Base-by-base conservation (phyloP, 2,888 invertebrate genomes). In the Terebella lapidaria region DNA sequence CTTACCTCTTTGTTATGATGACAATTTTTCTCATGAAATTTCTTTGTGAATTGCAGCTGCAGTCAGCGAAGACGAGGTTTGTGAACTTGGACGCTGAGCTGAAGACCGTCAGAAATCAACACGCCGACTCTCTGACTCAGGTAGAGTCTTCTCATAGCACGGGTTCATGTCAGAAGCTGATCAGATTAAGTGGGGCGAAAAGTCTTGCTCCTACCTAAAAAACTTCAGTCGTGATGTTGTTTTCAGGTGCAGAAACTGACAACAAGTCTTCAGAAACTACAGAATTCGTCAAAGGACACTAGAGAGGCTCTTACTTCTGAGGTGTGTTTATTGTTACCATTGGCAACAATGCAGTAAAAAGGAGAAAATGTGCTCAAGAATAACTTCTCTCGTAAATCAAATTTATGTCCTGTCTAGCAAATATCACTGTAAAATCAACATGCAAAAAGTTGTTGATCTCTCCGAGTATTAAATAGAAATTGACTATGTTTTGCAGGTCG, bases 161-260 rank as follows among this genome's bases (percentile, higher is more conserved):
- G 35, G 18, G 10, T 10, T 35, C n/a, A n/a, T n/a, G n/a, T n/a
- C n/a, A n/a, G n/a, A n/a, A n/a, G n/a, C n/a, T n/a, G n/a, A n/a
- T n/a, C n/a, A n/a, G n/a, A n/a, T n/a, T n/a, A n/a, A n/a, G n/a
- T n/a, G n/a, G n/a, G n/a, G n/a, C n/a, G n/a, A n/a, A n/a, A n/a
- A n/a, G n/a, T n/a, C n/a, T n/a, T n/a, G n/a, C n/a, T n/a, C n/a
- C n/a, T n/a, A n/a, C n/a, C n/a, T n/a, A n/a, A n/a, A n/a, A n/a
- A n/a, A n/a, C n/a, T n/a, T n/a, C n/a, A n/a, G n/a, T n/a, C n/a
- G n/a, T n/a, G n/a, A n/a, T n/a, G n/a, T n/a, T n/a, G n/a, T n/a
- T n/a, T n/a, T n/a, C 67, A 79, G 77, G 72, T 77, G 28, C 67
- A 72, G 52, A 76, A 76, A 67, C 65, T 79, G 49, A 77, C 76